Conservation (phyloP, 2,113 vertebrate species). For the Hemiscyllium ocellatum region DNA sequence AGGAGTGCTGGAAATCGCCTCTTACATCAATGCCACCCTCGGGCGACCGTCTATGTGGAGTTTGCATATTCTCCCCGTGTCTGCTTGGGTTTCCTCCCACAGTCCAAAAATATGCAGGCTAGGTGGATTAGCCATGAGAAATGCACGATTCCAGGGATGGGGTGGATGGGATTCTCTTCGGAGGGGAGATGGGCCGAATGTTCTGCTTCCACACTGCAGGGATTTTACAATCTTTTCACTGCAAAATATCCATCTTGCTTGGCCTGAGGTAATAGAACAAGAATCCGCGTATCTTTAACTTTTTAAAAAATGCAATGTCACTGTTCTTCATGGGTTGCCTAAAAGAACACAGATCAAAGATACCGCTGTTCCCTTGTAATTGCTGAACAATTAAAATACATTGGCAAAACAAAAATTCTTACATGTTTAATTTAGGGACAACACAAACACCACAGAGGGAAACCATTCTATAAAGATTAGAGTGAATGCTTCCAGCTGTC, state of each 20-base stretch:
- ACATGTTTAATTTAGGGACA: slow-evolving; percentile 1
- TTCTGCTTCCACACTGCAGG: too few species aligned
- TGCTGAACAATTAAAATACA: neutral
- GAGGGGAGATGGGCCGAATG: too few species aligned
- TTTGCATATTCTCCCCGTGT: too few species aligned
- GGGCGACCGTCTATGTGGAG: too few species aligned
- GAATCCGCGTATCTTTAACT: neutral
- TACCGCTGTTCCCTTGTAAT: neutral
- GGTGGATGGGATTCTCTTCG: too few species aligned
- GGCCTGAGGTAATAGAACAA: neutral
- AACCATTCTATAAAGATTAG: neutral
- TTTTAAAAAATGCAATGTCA: neutral
- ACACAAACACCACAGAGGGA: neutral
- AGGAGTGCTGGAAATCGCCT: neutral
- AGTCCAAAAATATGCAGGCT: too few species aligned
- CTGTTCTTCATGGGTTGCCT: neutral
- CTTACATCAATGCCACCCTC: neutral
- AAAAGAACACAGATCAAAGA: neutral
- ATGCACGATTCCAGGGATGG: too few species aligned
- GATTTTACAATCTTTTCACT: neutral
- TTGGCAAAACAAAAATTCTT: neutral
- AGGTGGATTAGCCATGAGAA: too few species aligned
- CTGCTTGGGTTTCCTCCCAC: too few species aligned
- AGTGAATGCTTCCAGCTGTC: neutral
- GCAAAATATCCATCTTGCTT: neutral